Conservation (phyloP, 2,888 invertebrate genomes). For the Chymomyza amoena region DNA sequence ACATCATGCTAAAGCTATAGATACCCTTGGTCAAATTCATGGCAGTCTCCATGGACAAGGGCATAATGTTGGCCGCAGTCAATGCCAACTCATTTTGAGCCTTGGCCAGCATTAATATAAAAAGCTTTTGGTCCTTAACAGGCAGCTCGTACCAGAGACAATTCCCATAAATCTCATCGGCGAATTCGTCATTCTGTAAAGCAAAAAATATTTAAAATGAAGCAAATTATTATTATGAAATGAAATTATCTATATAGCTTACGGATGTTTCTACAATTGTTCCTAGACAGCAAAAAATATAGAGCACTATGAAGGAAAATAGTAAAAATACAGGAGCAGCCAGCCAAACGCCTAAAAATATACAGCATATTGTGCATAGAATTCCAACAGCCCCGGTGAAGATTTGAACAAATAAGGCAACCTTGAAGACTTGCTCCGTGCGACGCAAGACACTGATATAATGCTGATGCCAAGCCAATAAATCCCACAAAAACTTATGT, state of each 20-base stretch:
- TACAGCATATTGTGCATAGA: constrained; percentile 37
- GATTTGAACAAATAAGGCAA: constrained; percentile 35
- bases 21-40: constrained; percentile 43
- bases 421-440: constrained; percentile 26
- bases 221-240: background rate
- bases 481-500: constrained; percentile 32
- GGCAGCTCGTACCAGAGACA: constrained; percentile 58
- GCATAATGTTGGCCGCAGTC: constrained; percentile 47
- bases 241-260: background rate
- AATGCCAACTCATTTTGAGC: constrained; percentile 40
- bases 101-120: constrained; percentile 53
- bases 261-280: constrained; percentile 49
- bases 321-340: constrained; percentile 39
- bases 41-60: constrained; percentile 49
- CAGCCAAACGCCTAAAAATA: constrained; percentile 43
- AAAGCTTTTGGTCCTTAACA: constrained; percentile 38
- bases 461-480: constrained; percentile 61
- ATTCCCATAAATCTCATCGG: constrained; percentile 42
- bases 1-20: constrained; percentile 42
- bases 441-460: constrained; percentile 40
- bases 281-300: constrained; percentile 51
- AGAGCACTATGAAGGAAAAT: constrained; percentile 35
- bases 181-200: constrained; percentile 52
- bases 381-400: constrained; percentile 25
- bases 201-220: too few species aligned